Base-by-base conservation (phyloP, 2,888 invertebrate species). In the Lithophane ornitopus region DNA sequence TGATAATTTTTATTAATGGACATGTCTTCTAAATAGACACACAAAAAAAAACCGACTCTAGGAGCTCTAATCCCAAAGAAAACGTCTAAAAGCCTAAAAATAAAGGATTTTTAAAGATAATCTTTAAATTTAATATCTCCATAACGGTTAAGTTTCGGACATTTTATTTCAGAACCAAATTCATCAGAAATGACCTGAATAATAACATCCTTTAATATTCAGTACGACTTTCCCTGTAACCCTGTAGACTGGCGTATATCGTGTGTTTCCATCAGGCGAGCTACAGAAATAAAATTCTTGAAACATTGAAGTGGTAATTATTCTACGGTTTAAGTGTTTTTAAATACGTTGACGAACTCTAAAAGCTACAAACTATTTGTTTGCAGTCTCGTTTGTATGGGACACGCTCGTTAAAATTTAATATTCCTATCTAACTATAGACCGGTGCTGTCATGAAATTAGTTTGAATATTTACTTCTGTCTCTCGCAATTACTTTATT, bases 301-400 rank as follows among this genome's bases (percentile, higher is more conserved):
- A 12, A 65, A 66, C 49, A 65, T 46, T 66, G 49, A 74, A 65
- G 63, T 54, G 19, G 41, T 11, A 14, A 34, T 80, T 63, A 77
- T 52, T 58, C 28, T 26, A 11, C 9, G 0, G 19, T 4, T 26
- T 14, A 34, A 44, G 34, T 19, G 26, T 39, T 80, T 63, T n/a
- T 16, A 16, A 73, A 54, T 66, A 58, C n/a, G 14, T 78, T 61
- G 59, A 65, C 9, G 65, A 59, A 74, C 59, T 78, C 44, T 80
- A 65, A 80, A 78, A 74, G n/a, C 65, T 74, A 65, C 74, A 59
- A 78, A 65, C 8, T 74, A 54, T 81, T 62, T 67, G 56, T 75
- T 67, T 58, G 75, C 26, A 49, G 62, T 67, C 22, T 67, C 22
- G 19, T 74, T 75, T 75, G 76, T 58, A 41, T 34, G 75, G 11